Evolutionary conservation across 2,888 invertebrate species (phyloP), one percentile per base, ranked within the genome.

Genomic region (Eupithecia subumbrata): DNA sequence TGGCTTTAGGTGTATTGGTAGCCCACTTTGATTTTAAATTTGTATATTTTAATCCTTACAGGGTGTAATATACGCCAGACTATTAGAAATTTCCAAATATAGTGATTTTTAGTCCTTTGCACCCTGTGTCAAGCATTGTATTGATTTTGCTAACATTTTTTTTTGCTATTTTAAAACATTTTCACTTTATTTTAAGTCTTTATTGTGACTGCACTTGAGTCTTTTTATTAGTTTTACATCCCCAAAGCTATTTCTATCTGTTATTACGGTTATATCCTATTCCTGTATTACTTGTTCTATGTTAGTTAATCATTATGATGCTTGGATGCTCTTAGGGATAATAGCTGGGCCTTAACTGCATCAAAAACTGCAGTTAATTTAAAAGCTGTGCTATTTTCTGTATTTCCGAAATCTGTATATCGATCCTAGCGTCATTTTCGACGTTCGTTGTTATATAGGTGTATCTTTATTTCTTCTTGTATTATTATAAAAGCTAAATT

Each of bases 1-100:
- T 79, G 87, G 87, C 87, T 90, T 85, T 89, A 86, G 84, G 82
- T 82, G 84, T 84, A 84, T 84, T 79, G 64, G 71, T 78, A 77
- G 70, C 48, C 73, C 69, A 66, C 14, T 82, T 83, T 84, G 82
- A 83, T 60, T 85, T 81, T 84, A 82, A 80, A 79, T 82, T 80
- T 82, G 83, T 82, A 75, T 80, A 78, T 81, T 80, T 82, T 79
- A 78, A 83, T 16, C 34, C 22, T 12, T 18, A 40, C 67, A 67
- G 67, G 67, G 40, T 67, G 67, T 67, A 18, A 34, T 8, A 40
- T 18, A 22, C 67, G 40, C 34, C 34, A 34, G 30, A 34, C 64
- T 67, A 67, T 40, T 40, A n/a, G n/a, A 12, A 22, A 40, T 67
- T 40, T n/a, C 67, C 67, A 37, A 40, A 67, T 30, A 64, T 67